Evolutionary conservation across 2,888 invertebrate genomes (phyloP), one percentile per base, ranked within the genome.

Genomic region (Diloba caeruleocephala): DNA sequence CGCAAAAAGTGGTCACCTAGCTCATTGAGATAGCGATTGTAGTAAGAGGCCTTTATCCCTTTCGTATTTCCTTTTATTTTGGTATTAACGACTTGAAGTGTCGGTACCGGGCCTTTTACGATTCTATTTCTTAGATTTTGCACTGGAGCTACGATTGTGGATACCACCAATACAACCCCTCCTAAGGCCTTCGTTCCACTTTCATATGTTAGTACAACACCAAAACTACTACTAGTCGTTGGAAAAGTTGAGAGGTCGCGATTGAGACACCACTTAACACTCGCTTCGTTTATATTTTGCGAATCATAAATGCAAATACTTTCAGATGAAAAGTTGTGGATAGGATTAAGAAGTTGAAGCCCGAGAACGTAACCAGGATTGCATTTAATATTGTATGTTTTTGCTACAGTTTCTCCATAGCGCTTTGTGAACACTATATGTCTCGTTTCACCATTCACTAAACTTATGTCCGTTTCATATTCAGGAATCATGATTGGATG

Each of bases 231-330:
- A 45, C 98, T 98, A 0, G 98, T 96, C 0, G 97, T 95, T 0
- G 99, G 99, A 81, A 99, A 99, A 9, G 97, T 96, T 0, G 97
- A 96, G 49, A 98, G 88, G 87, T 99, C 98, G 21, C 97, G 94
- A 71, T 96, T 95, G 0, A 98, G 91, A 69, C 96, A 95, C 98
- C 98, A 98, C 43, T 95, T 85, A 39, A 95, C 95, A 13, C 96
- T 95, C 14, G 93, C 93, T 48, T 93, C 92, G 56, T 96, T 95
- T 42, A 95, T 94, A 41, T 95, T 95, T 73, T 96, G 95, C 0
- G 97, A 96, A 83, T 98, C 97, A 64, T 96, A 95, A 42, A 98
- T 95, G 28, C 95, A 94, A 51, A 99, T 96, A 69, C 95, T 95
- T 90, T 99, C 99, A 0, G 97, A 96, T 43, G 98, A 98, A 55